These are phyloP conservation scores for Sorex araneus DNA, from an alignment of 2,113 vertebrate species.

Conservation along the genomic window DNA sequence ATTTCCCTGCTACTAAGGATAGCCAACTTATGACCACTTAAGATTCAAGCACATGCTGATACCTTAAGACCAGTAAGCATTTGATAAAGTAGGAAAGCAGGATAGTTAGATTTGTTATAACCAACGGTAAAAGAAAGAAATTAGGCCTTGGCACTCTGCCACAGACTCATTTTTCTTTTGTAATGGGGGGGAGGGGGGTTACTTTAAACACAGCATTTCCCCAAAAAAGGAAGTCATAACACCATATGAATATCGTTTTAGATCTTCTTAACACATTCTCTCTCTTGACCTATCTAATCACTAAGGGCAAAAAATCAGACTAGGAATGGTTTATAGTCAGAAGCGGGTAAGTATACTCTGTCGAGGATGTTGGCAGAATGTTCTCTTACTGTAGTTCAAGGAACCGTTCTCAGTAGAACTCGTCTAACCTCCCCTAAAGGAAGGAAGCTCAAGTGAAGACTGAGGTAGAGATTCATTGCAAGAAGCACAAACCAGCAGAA, in stretches of 20 bases:
- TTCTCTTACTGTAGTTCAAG: conserved; percentile 24
- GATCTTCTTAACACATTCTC: conserved; percentile 55
- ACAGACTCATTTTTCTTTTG: conserved; percentile 60
- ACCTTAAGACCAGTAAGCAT: conserved; percentile 79
- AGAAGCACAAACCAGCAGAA: conserved; percentile 33
- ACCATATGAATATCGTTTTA: conserved; percentile 48
- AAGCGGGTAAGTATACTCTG: not conserved
- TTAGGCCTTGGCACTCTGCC: conserved; percentile 3
- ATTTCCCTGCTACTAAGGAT: conserved; percentile 68
- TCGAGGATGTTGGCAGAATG: conserved; percentile 24
- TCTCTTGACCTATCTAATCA: conserved; percentile 57
- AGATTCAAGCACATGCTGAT: conserved; percentile 79
- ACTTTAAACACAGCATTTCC: not conserved
- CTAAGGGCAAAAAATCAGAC: conserved; percentile 50
- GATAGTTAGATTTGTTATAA: conserved; percentile 42
- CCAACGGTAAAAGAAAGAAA: conserved; percentile 74
- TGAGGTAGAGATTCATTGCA: conserved; percentile 40
- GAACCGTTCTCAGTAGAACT: conserved; percentile 54
- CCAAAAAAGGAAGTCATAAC: conserved; percentile 41
- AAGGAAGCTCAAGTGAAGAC: conserved; percentile 55
- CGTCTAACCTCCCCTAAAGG: conserved; percentile 22
- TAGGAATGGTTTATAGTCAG: conserved; percentile 15
- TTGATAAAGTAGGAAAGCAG: conserved; percentile 71
- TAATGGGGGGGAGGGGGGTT: not conserved
- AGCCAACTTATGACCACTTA: conserved; percentile 80